Evolutionary conservation across 1,140 invertebrate species (phyloP).

Genomic region (Pinna nobilis): DNA sequence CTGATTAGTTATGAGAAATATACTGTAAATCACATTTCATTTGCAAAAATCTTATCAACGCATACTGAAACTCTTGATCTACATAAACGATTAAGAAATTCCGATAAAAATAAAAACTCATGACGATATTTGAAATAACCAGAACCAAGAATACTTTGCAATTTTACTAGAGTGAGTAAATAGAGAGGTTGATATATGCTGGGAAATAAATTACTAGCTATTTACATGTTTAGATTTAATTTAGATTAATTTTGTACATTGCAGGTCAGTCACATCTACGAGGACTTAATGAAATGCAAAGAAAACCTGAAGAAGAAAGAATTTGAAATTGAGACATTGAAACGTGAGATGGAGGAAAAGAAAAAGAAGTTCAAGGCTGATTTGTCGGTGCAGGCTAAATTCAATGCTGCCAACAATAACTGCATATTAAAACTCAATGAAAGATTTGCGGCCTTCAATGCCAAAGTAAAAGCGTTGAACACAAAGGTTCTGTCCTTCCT

Average conservation of each 20-base stretch:
- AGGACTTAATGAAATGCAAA: conserved; percentile 19
- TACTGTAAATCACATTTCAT: no score
- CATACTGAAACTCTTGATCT: no score
- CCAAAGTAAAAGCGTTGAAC: conserved; percentile 26
- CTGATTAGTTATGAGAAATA: no score
- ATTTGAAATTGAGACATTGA: conserved; percentile 22
- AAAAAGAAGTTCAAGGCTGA: conserved; percentile 32
- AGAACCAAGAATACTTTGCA: no score
- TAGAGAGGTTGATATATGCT: not conserved
- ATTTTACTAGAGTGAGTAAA: not conserved
- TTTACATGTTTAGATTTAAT: not conserved
- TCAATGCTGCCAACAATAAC: conserved; percentile 43
- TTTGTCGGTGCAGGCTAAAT: conserved; percentile 30
- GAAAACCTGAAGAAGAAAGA: conserved; percentile 30
- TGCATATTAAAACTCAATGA: conserved; percentile 35
- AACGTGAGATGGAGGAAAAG: conserved; percentile 23
- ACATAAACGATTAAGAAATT: no score
- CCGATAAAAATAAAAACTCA: no score
- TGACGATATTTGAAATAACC: not conserved
- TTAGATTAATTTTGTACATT: not conserved
- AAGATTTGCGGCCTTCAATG: conserved; percentile 31
- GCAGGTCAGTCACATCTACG: conserved; percentile 11
- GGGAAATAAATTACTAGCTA: not conserved
- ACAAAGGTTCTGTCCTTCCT: conserved; percentile 12
- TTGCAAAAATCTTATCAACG: no score